Evolutionary conservation across 1,140 invertebrate genomes (phyloP).

Genomic region (Drosophila albomicans): DNA sequence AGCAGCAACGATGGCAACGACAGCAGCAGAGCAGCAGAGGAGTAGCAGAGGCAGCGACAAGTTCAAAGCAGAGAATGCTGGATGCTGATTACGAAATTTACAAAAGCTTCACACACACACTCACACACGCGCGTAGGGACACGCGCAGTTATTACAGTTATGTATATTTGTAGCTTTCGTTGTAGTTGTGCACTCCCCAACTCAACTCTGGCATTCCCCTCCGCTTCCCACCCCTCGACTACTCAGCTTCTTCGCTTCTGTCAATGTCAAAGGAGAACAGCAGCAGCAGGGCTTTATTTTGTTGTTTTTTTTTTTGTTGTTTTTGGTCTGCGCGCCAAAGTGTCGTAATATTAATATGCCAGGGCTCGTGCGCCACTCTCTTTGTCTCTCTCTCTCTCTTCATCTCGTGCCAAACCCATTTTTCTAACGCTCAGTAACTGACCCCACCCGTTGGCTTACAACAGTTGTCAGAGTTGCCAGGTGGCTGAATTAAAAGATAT

Average conservation of each 20-base stretch:
- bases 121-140: conserved; percentile 11
- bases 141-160: conserved; percentile 6
- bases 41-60: conserved; percentile 29
- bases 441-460: conserved; percentile 7
- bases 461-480: neutral
- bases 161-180: neutral
- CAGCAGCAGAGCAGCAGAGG: conserved; percentile 18
- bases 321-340: conserved; percentile 1
- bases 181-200: neutral
- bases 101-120: conserved; percentile 43
- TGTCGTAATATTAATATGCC: conserved; percentile 12
- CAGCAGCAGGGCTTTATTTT: neutral
- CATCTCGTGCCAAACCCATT: conserved; percentile 11
- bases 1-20: conserved; percentile 7
- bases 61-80: conserved; percentile 34
- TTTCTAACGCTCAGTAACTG: conserved; percentile 1
- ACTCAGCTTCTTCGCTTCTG: conserved; percentile 1
- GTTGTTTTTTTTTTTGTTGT: neutral
- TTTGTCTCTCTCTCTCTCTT: neutral
- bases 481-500: neutral
- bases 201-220: conserved; percentile 12
- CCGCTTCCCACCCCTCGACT: neutral
- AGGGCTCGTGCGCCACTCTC: conserved; percentile 8
- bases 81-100: conserved; percentile 70
- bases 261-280: conserved; percentile 9